Base-by-base conservation (phyloP, 2,113 vertebrate genomes). In the Bos indicus region DNA sequence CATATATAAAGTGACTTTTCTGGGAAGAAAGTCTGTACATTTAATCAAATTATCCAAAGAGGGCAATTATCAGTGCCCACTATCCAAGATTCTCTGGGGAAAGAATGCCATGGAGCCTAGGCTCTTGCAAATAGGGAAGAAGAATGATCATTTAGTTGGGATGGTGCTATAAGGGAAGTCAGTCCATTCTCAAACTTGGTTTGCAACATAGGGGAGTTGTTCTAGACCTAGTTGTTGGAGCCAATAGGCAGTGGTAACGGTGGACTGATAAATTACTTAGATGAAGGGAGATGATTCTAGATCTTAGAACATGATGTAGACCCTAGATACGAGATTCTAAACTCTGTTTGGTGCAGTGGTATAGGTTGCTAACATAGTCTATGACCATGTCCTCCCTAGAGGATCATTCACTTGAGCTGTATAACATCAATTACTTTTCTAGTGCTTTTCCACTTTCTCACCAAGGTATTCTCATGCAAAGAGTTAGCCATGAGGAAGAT, bases 401-500 rank as follows among this genome's bases (percentile, higher is more conserved):
- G 28, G 36, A 56, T 43, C 7, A 0, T 46, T 56, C 57, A 3
- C 67, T 88, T 94, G 57, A 88, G 46, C 59, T 43, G 7, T 28
- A 56, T 64, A 88, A 36, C 8, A 52, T 43, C 59, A 88, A 46
- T 81, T n/a, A n/a, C 21, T 88, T 81, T 67, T 19, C 74, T 30
- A 54, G 15, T 26, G 19, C 78, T 15, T 16, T 43, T 40, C 71
- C 95, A 99, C 97, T 99, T 88, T 98, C 98, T 88, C 96, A 98
- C 94, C 98, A 98, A n/a, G 99, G 98, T 40, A 98, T 99, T 64
- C 98, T 99, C 81, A 98, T 98, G 96, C 98, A 99, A 78, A 99
- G 98, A 98, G 98, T 98, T 51, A 99, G 98, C 96, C 98, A 98
- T 83, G 98, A 99, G 97, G 98, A 99, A 26, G 98, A 99, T 59